Evolutionary conservation across 1,140 invertebrate species (phyloP), one percentile per base, ranked within the genome.

Genomic region (Lysiphlebus fabarum): DNA sequence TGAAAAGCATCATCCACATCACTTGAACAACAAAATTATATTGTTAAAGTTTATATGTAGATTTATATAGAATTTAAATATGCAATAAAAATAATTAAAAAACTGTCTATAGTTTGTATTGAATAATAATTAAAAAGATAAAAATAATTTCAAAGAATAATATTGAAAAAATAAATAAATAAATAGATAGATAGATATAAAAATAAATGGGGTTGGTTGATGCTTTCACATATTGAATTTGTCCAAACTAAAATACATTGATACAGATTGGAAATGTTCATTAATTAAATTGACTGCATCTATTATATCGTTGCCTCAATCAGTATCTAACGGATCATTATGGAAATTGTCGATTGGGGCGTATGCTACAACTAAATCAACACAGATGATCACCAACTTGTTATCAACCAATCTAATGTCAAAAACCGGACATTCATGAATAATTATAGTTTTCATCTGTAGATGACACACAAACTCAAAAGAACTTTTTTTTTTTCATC

Each of bases 321-420:
- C 53, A 57, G 40, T 34, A 53, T 57, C 49, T 45, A 51, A 57
- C 50, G 47, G 49, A 51, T 62, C 17, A 62, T 62, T 62, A 62
- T 53, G 55, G 33, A 57, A 62, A 62, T 62, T 57, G 60, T 38
- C 36, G 26, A 14, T 12, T 33, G 41, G 17, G 41, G 17, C 7
- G 10, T 42, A 14, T 7, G 40, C 47, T 14, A 17, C 11, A 37
- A 12, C 12, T 47, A 40, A 6, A 38, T 5, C 7, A 33, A 40
- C 38, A 26, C 17, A 40, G 34, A 26, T 49, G 17, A 43, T 56
- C 36, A 6, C 48, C 33, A 48, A 38, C 42, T 45, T 12, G 26
- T 14, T n/a, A 56, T 56, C 54, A 47, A 26, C 17, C 17, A 26
- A 26, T 26, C 17, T 26, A 26, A 26, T 26, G 17, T 26, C 17